Conservation (phyloP, 2,113 vertebrate species). For the Anseranas semipalmata region DNA sequence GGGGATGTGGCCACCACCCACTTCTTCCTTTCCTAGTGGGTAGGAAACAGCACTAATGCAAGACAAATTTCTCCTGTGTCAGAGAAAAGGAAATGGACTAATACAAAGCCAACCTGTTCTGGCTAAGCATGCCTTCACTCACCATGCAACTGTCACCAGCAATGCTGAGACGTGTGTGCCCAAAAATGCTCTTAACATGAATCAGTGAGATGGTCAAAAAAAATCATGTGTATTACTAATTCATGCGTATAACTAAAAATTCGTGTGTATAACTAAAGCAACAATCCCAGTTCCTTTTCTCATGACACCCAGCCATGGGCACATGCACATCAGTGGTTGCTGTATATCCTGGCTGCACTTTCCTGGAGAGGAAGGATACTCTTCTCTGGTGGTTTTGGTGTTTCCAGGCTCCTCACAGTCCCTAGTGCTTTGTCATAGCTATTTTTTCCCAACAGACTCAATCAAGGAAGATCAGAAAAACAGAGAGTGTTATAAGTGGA, state of each 20-base stretch:
- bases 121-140: not conserved
- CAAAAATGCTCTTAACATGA: not conserved
- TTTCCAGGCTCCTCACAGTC: not conserved
- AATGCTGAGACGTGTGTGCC: not conserved
- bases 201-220: not conserved
- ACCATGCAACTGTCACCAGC: accelerated
- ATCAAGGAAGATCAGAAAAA: not conserved
- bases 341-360: not conserved
- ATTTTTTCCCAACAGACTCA: not conserved
- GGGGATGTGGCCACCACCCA: slow-evolving; percentile 59
- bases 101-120: not conserved
- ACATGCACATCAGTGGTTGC: not conserved
- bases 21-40: slow-evolving; percentile 44
- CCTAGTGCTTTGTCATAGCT: not conserved
- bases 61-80: slow-evolving; percentile 29
- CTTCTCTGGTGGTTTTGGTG: not conserved
- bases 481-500: not conserved
- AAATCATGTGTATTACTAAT: accelerated
- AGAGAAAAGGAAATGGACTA: slow-evolving; percentile 32
- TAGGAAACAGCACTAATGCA: slow-evolving; percentile 13
- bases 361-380: not conserved
- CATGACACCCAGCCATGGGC: not conserved
- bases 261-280: accelerated
- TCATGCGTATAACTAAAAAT: not conserved
- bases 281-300: not conserved